Evolutionary conservation across 2,797 vertebrate species (phyloP).

Genomic region (Mionectes olivaceus): DNA sequence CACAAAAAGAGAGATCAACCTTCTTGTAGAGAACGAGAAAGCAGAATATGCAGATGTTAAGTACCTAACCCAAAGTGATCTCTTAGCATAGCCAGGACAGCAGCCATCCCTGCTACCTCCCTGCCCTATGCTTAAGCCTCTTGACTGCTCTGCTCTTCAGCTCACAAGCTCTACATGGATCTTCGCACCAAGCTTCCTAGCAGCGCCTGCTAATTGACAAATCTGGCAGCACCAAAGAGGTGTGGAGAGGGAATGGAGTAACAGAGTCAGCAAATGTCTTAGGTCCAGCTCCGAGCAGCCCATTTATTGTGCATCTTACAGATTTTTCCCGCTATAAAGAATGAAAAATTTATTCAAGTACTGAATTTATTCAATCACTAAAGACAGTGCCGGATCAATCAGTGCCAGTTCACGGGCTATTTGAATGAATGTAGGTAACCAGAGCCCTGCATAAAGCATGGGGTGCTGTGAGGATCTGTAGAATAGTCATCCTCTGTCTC

Average conservation of each 20-base stretch:
- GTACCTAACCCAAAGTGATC: not conserved
- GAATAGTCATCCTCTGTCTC: not conserved
- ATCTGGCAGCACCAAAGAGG: conserved; percentile 5
- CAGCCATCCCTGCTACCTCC: not conserved
- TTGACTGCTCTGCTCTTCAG: conserved; percentile 24
- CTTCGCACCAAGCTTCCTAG: not conserved
- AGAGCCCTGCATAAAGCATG: not conserved
- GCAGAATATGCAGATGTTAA: conserved; percentile 7
- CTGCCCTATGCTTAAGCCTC: not conserved
- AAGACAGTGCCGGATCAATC: not conserved
- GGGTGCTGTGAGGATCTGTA: not conserved
- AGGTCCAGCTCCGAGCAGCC: not conserved
- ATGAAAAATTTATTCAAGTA: not conserved
- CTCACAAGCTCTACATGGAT: not conserved
- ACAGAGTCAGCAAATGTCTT: not conserved
- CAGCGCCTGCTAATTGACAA: not conserved
- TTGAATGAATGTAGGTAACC: not conserved
- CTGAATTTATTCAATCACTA: not conserved
- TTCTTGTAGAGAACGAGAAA: not conserved
- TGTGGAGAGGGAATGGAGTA: not conserved
- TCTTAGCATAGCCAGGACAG: not conserved
- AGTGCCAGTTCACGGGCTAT: not conserved
- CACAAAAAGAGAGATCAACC: not conserved
- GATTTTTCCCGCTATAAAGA: not conserved
- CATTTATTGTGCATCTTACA: not conserved